Evolutionary conservation across 2,113 vertebrate genomes (phyloP).

Genomic region (Strix aluco): DNA sequence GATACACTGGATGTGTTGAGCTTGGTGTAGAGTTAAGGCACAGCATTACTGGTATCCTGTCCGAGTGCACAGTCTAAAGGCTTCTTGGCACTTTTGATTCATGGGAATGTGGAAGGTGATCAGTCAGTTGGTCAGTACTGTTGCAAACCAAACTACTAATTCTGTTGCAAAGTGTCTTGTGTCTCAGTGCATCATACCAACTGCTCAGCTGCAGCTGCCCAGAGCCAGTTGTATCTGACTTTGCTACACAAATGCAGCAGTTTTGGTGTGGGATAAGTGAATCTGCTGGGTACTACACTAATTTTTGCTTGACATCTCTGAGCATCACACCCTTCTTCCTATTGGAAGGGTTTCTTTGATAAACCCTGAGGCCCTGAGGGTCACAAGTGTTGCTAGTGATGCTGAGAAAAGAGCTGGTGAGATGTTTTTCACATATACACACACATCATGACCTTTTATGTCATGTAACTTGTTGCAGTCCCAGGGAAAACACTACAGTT

Average conservation of each 20-base stretch:
- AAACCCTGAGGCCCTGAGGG: neutral
- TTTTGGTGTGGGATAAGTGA: neutral
- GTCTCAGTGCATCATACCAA: neutral
- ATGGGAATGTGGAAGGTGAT: neutral
- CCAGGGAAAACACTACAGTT: neutral
- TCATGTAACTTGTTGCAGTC: neutral
- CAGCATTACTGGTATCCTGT: neutral
- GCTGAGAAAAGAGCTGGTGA: neutral
- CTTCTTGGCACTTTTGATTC: neutral
- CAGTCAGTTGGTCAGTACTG: neutral
- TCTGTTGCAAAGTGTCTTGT: neutral
- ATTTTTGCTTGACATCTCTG: neutral
- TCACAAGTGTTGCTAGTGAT: neutral
- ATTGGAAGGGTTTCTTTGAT: neutral
- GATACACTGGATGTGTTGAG: fast-evolving
- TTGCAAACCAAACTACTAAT: neutral
- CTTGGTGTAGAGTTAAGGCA: neutral
- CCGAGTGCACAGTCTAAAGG: fast-evolving
- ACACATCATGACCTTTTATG: neutral
- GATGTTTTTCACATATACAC: neutral
- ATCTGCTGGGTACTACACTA: neutral
- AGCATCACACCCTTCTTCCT: neutral
- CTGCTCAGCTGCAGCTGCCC: neutral
- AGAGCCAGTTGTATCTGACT: neutral
- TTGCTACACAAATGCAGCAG: neutral